phyloP scores from a whole-genome alignment of 2,797 vertebrate species.

The Cottoperca gobio region DNA sequence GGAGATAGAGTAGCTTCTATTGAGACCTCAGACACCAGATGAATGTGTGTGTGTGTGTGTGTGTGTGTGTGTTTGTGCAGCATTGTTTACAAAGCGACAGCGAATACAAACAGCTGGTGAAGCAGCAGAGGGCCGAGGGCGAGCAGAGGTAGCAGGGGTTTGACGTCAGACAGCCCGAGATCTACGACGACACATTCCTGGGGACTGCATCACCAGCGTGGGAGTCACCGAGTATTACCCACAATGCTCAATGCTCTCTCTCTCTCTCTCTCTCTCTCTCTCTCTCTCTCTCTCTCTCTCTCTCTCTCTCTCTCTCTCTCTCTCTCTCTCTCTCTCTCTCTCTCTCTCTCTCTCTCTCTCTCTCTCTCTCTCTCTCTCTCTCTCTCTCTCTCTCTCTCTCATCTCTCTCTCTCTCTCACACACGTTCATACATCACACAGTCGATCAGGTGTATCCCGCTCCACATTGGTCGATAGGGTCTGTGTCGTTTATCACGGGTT shows the following conservation, averaged over 20 bases:
- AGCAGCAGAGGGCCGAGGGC: constrained; percentile 13
- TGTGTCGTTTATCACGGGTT: constrained; percentile 59
- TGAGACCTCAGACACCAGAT: neutral
- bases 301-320: neutral
- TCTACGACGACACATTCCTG: constrained; percentile 20
- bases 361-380: constrained; percentile 15
- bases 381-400: constrained; percentile 7
- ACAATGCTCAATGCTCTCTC: constrained; percentile 35
- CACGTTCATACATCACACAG: constrained; percentile 49
- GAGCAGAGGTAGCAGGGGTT: constrained; percentile 1
- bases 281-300: too few species aligned
- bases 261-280: neutral
- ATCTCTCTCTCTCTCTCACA: constrained; percentile 2
- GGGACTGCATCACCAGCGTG: constrained; percentile 15
- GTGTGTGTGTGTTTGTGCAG: neutral
- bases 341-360: neutral
- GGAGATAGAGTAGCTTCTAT: constrained; percentile 8
- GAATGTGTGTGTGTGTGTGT: constrained; percentile 10
- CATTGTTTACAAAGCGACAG: constrained; percentile 29
- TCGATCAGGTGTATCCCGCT: constrained; percentile 60
- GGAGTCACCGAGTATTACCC: constrained; percentile 52
- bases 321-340: constrained; percentile 1
- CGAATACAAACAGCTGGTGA: constrained; percentile 46
- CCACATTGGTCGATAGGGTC: constrained; percentile 58
- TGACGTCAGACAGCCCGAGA: constrained; percentile 25